phyloP scores from a whole-genome alignment of 2,113 vertebrate genomes.

The Halcyon malimbica region DNA sequence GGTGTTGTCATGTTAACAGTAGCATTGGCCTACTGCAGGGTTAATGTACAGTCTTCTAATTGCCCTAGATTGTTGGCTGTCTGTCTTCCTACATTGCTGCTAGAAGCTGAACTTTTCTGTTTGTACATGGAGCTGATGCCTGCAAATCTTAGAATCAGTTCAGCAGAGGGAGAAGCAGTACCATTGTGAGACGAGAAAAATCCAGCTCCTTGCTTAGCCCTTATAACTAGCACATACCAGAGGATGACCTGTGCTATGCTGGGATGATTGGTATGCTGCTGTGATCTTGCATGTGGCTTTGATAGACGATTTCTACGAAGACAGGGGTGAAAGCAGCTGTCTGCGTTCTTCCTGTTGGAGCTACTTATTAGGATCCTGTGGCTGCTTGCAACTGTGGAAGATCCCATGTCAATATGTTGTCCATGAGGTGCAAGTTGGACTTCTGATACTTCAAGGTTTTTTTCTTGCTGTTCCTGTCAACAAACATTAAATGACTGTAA shows the following conservation, averaged over 20 bases:
- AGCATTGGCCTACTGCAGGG: neutral
- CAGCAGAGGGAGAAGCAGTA: neutral
- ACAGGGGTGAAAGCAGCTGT: rapidly evolving
- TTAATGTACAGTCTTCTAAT: neutral
- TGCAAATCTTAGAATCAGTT: neutral
- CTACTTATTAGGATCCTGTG: neutral
- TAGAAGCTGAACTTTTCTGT: neutral
- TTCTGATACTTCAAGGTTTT: neutral
- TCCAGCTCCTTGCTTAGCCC: neutral
- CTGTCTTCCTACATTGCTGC: neutral
- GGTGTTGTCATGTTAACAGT: neutral
- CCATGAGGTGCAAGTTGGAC: neutral
- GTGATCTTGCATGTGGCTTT: neutral
- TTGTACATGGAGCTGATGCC: neutral
- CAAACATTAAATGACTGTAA: neutral
- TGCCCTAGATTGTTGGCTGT: neutral
- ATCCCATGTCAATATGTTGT: neutral
- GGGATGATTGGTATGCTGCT: neutral
- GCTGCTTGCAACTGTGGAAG: neutral
- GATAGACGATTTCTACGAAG: neutral
- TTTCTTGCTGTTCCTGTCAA: neutral
- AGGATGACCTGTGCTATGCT: neutral
- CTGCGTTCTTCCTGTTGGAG: neutral
- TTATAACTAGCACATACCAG: neutral
- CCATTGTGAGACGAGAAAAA: neutral